Evolutionary conservation across 2,888 invertebrate species (phyloP), one percentile per base, ranked within the genome.

Genomic region (Papilio demoleus): DNA sequence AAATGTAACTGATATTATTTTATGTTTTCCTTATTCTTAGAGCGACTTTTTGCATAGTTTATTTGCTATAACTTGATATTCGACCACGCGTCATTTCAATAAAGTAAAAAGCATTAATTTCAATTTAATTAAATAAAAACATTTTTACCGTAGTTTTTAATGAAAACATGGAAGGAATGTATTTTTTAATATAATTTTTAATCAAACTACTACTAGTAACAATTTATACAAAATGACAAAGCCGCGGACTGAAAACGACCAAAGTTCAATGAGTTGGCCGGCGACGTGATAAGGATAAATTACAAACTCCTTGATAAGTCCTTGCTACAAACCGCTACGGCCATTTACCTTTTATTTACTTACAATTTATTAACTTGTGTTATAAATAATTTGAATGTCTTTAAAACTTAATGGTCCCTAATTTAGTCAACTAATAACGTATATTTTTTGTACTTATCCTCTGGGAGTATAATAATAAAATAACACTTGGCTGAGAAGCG

Each of bases 201-300:
- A 56, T 53, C 53, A 27, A 53, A 53, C 14, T 27, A 17, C 53
- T 9, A 17, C 31, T n/a, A 53, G 24, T 56, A 31, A 56, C 53
- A 56, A 56, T 56, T 56, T 56, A 27, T 17, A 31, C 31, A 31
- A 56, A 27, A 31, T 17, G 31, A 31, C 31, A 9, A 56, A n/a
- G 53, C 53, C 17, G 53, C 53, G n/a, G 53, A 61, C 42, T 27
- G 24, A 27, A 36, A 40, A 40, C 60, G 42, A 40, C n/a, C 24
- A 61, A 61, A 61, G 60, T 61, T 61, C 24, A 61, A 38, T 61
- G 60, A 61, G 40, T 40, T 38, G 24, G 42, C n/a, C 24, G 14
- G 60, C 24, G 24, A 22, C 60, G 40, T 61, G 60, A 38, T 27
- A 61, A 61, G 38, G 60, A 61, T 61, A 61, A 61, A 61, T 61